Base-by-base conservation (phyloP, 2,888 invertebrate genomes). In the Diarsia mendica region DNA sequence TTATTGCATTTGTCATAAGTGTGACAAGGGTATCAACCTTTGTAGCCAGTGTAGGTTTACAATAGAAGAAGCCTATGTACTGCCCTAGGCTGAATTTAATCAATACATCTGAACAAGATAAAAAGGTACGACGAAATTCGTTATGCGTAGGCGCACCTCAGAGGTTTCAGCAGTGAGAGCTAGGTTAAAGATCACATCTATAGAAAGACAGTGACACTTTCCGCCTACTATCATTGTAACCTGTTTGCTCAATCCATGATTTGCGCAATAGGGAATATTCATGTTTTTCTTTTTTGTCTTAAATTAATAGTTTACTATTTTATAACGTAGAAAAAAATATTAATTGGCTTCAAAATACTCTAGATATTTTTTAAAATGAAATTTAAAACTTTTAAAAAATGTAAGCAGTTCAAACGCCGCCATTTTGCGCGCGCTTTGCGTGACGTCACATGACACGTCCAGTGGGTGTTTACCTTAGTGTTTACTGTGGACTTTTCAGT, bases 101-200 rank as follows among this genome's bases (percentile, higher is more conserved):
- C 63, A 63, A 63, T 20, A 64, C 8, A 61, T 51, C 66, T 46
- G 11, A 61, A 20, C 3, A 10, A 61, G 20, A 73, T 64, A 64
- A 78, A 79, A 80, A 71, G 23, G 13, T 46, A 46, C 46, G 51
- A 23, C 2, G n/a, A 33, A 65, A 51, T 60, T 61, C 51, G 67
- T 55, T 70, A 48, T 73, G 80, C 65, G 83, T 83, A 79, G 83
- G 82, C 53, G 80, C 67, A 61, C 18, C 39, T 28, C 23, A 73
- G 70, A 65, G 64, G 20, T 70, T 61, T 75, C 58, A 51, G 64
- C 20, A 53, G 61, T 67, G 11, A 63, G 51, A 23, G 46, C 44
- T 66, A 28, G 67, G 65, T 71, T 71, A 79, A 73, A 83, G 75
- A 73, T 79, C 55, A 75, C 61, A 66, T 68, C 58, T 49, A 53